Base-by-base conservation (phyloP, 2,888 invertebrate genomes). In the Metallyticus violacea region DNA sequence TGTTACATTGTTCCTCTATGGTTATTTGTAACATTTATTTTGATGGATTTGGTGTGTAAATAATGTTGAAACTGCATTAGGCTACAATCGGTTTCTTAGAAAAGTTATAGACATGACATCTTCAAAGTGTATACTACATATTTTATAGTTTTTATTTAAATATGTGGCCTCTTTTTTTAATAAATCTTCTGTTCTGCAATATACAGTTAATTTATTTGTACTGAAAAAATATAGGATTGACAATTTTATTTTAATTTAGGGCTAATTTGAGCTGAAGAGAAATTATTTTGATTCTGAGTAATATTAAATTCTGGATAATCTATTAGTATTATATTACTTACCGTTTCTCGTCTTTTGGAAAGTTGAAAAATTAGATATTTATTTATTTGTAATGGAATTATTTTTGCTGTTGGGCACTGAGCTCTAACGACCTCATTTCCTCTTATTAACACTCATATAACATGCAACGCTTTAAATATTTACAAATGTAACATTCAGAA, bases 41-140 rank as follows among this genome's bases (percentile, higher is more conserved):
- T n/a, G 25, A 26, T 25, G 79, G 26, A 26, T 82, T 40, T 62
- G 82, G 25, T n/a, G 30, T 26, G 9, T n/a, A 22, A 82, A 40
- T 62, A 82, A n/a, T 1, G 82, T 82, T n/a, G 82, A 40, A 82
- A 82, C 40, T n/a, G 82, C 82, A 82, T 40, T 40, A 82, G 82
- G 40, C 30, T 82, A 30, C 30, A 40, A 30, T 7, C 25, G 30
- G 40, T 82, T 82, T 40, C 62, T 82, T 82, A 3, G 40, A n/a
- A 82, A 82, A 26, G 29, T 30, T 7, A 9, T 7, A 40, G 22
- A 82, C 82, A 82, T 40, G 2, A n/a, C 15, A 82, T 62, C 62
- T 82, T 82, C 40, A 22, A 82, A 82, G 40, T 82, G 82, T n/a
- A 25, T 2, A 82, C 82, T 82, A 82, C 82, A 82, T 82, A 82